Conservation (phyloP, 2,113 vertebrate genomes). For the Petaurus breviceps region DNA sequence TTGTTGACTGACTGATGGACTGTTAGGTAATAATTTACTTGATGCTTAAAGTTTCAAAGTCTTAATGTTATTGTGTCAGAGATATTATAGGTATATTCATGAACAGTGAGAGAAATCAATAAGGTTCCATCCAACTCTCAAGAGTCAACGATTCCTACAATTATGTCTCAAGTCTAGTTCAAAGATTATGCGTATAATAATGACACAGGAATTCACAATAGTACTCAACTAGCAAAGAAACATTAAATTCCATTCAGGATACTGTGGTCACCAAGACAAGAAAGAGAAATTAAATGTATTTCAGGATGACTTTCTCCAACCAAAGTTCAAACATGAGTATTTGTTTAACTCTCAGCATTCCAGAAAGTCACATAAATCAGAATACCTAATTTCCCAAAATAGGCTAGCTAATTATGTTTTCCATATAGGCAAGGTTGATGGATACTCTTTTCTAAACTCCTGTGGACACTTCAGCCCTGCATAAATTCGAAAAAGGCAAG, state of each 20-base stretch:
- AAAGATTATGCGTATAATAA: background rate
- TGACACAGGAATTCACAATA: background rate
- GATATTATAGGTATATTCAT: background rate
- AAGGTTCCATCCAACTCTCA: background rate
- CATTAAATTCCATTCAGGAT: background rate
- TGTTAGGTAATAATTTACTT: background rate
- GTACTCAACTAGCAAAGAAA: background rate
- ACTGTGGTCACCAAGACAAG: background rate
- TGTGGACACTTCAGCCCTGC: background rate
- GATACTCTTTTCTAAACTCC: background rate
- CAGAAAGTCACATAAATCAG: background rate
- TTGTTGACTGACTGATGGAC: background rate
- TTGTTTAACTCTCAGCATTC: background rate
- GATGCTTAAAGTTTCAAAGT: background rate
- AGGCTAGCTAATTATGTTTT: background rate
- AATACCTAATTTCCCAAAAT: background rate
- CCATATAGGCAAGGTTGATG: background rate
- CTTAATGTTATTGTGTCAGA: background rate
- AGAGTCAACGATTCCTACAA: background rate
- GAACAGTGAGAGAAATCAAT: background rate
- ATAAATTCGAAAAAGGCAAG: slow-evolving; percentile 13
- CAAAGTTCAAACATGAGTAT: background rate
- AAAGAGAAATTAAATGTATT: background rate
- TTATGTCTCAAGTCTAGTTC: background rate
- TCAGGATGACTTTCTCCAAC: background rate